Evolutionary conservation across 2,797 vertebrate species (phyloP), one percentile per base, ranked within the genome.

Genomic region (Mastacembelus armatus): DNA sequence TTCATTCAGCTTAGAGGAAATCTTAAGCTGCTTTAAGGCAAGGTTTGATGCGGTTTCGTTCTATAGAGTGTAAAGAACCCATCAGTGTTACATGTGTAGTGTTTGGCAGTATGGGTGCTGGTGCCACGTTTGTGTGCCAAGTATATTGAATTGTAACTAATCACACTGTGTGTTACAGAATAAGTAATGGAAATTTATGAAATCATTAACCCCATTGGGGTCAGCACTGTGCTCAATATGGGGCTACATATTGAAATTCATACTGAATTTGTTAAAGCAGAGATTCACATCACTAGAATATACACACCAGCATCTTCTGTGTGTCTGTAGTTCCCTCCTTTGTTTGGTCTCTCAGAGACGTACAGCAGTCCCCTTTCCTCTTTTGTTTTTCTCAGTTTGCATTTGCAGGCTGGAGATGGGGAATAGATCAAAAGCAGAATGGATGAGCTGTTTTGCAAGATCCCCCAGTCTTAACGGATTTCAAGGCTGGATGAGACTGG

Each of bases 401-500:
- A 85, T 83, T 89, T 89, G 81, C 89, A 81, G 85, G 80, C 82
- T 92, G 87, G 82, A 92, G 88, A 91, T 92, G 85, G 88, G 88
- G 88, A 92, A 92, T 89, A 91, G 89, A 91, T 93, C 88, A 93
- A 90, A 93, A 85, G 85, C 84, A 85, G 81, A 89, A 89, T 89
- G 86, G 84, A 91, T 91, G 90, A 90, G 86, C 80, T 92, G 84
- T 86, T 91, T 90, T 92, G 86, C 84, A 82, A 91, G 85, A 90
- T 90, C 88, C 87, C 83, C 83, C 84, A 91, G 89, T 87, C 88
- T 90, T 90, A 93, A 78, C 84, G 89, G 89, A 90, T 92, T 92
- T 91, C 85, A 90, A 90, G 87, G 83, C 85, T 89, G 84, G 84
- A 71, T 89, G 85, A 81, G 80, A 66, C 80, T 82, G 83, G 83